Conservation (phyloP, 2,797 vertebrate genomes). For the Fringilla coelebs region DNA sequence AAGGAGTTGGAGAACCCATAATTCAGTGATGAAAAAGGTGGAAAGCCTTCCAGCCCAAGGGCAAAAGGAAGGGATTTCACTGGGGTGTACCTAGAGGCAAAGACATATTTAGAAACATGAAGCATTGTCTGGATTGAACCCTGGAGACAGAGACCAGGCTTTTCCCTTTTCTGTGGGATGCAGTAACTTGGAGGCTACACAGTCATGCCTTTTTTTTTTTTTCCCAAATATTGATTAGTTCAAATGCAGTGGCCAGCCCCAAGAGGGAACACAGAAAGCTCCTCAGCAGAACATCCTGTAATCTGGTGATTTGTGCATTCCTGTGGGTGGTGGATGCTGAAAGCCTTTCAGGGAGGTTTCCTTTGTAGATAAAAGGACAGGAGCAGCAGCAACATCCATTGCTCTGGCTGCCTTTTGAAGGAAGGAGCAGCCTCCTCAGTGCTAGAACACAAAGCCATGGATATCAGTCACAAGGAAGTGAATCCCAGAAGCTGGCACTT, state of each 20-base stretch:
- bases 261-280: neutral
- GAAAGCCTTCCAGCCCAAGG: neutral
- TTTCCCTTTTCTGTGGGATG: neutral
- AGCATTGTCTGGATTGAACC: neutral
- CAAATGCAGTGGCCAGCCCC: neutral
- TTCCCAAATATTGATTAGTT: neutral
- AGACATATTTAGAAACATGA: neutral
- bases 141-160: neutral
- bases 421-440: neutral
- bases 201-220: rapidly evolving
- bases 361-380: neutral
- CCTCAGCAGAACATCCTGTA: neutral
- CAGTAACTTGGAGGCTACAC: neutral
- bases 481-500: neutral
- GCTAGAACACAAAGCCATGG: neutral
- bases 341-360: slow-evolving; percentile 4
- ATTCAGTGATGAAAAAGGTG: neutral
- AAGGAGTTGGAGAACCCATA: neutral
- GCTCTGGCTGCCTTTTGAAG: neutral
- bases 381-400: neutral
- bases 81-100: neutral
- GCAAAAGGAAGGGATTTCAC: neutral
- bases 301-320: neutral
- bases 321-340: neutral
- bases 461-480: neutral